These are phyloP conservation scores for Orchestia grillus DNA, from an alignment of 1,140 invertebrate genomes.

Conservation along the genomic window DNA sequence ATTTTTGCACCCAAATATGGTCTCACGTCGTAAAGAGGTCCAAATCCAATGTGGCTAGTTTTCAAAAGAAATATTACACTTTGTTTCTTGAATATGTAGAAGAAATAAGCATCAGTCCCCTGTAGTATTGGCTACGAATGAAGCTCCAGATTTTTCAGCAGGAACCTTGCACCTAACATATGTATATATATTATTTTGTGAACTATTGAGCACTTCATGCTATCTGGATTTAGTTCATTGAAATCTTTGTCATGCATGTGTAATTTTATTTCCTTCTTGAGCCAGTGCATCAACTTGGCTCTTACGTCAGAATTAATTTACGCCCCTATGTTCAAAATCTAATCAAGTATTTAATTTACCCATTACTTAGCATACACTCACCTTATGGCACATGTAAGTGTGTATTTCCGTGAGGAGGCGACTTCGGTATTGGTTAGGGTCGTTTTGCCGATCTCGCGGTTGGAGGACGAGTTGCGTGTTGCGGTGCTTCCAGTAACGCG, in stretches of 20 bases:
- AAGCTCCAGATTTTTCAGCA: background rate
- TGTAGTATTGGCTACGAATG: background rate
- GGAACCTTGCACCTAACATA: background rate
- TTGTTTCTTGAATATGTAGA: background rate
- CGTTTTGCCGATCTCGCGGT: background rate
- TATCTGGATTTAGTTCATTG: background rate
- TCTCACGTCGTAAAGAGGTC: background rate
- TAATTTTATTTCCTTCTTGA: too few species aligned
- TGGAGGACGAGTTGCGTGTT: slow-evolving; percentile 39
- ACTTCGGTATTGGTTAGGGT: background rate
- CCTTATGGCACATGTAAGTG: background rate
- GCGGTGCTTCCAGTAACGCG: slow-evolving; percentile 51
- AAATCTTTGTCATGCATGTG: background rate
- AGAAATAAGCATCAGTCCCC: background rate
- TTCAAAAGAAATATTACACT: background rate
- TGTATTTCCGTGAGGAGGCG: slow-evolving; percentile 45
- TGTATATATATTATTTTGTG: background rate
- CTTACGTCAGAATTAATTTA: too few species aligned
- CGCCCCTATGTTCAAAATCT: background rate
- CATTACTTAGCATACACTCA: background rate
- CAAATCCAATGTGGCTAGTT: background rate
- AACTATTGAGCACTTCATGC: background rate
- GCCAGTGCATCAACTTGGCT: too few species aligned
- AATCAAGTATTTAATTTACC: background rate
- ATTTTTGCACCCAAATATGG: background rate